Conservation (phyloP, 1,140 invertebrate species). For the Triops longicaudatus region DNA sequence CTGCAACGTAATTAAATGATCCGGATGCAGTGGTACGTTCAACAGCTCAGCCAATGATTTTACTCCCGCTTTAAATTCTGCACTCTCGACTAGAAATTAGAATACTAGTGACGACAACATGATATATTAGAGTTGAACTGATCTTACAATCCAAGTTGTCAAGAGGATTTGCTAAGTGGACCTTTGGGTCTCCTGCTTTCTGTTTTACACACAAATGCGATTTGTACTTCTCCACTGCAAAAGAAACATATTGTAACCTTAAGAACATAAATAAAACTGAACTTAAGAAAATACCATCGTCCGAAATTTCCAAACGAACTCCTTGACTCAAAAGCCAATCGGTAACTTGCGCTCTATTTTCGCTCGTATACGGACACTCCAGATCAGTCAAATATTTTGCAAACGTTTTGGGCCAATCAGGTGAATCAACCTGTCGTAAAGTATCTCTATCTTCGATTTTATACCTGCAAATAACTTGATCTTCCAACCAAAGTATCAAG, state of each 20-base stretch:
- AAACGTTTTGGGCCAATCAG: conserved; percentile 63
- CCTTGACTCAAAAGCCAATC: conserved; percentile 83
- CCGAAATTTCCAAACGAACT: conserved; percentile 68
- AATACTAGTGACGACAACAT: conserved; percentile 10
- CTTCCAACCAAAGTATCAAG: conserved; percentile 81
- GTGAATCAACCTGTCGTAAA: conserved; percentile 54
- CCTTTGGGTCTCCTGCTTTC: conserved; percentile 50
- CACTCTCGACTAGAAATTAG: conserved; percentile 58
- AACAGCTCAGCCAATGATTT: conserved; percentile 62
- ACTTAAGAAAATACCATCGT: conserved; percentile 55
- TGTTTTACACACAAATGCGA: conserved; percentile 51
- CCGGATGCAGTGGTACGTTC: conserved; percentile 67
- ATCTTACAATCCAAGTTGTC: conserved; percentile 77
- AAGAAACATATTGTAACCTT: conserved; percentile 25
- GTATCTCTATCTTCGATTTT: conserved; percentile 68
- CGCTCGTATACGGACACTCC: conserved; percentile 42
- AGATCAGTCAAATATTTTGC: conserved; percentile 66
- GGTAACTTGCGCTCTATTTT: conserved; percentile 50
- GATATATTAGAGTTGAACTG: conserved; percentile 26
- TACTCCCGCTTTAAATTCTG: conserved; percentile 73
- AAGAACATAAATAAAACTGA: conserved; percentile 27
- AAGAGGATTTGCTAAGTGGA: conserved; percentile 68
- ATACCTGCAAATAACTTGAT: conserved; percentile 85
- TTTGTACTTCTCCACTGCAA: conserved; percentile 61
- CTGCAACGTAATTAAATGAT: conserved; percentile 67